Base-by-base conservation (phyloP, 2,113 vertebrate genomes). In the Camelus bactrianus region DNA sequence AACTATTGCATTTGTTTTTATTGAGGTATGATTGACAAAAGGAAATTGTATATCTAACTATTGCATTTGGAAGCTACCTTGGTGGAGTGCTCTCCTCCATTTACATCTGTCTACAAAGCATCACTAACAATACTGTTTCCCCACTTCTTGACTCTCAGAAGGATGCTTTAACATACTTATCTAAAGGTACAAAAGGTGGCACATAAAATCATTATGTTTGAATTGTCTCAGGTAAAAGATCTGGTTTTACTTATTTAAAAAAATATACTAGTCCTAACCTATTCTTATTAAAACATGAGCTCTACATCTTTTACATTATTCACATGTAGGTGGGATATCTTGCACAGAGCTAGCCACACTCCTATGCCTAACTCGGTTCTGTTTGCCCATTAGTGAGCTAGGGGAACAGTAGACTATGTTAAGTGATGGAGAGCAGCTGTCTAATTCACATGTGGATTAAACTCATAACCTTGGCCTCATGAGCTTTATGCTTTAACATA, bases 161-260 rank as follows among this genome's bases (percentile, higher is more conserved):
- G 30, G 26, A 30, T 86, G 52, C 14, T 93, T 93, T 94, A 89
- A 69, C 56, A 77, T 65, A 20, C 17, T 84, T 89, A 89, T 26
- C 32, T 89, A 79, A 90, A 96, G 30, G 13, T 92, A 89, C n/a
- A 96, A 85, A 90, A 87, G 62, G 24, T 38, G 38, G 6, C 22
- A 91, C 42, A 77, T 76, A 84, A 88, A 86, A n/a, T 28, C 64
- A 75, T 81, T 83, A 38, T 65, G 19, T 90, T 93, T 92, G 69
- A 90, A 95, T 85, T 81, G 42, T 83, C 84, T 75, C n/a, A 77
- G 38, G 50, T 89, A 69, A 92, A 87, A 50, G 9, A 50, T 22
- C 60, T n/a, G 19, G 24, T 56, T 92, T 89, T 67, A 85, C 24
- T 94, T 77, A 50, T 91, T 30, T 82, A 48, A 65, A 79, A 65